Percentiles rank a stretch among this genome's conserved stretches.
Conservation (phyloP, 2,888 invertebrate species). For the Conchocele bisecta region DNA sequence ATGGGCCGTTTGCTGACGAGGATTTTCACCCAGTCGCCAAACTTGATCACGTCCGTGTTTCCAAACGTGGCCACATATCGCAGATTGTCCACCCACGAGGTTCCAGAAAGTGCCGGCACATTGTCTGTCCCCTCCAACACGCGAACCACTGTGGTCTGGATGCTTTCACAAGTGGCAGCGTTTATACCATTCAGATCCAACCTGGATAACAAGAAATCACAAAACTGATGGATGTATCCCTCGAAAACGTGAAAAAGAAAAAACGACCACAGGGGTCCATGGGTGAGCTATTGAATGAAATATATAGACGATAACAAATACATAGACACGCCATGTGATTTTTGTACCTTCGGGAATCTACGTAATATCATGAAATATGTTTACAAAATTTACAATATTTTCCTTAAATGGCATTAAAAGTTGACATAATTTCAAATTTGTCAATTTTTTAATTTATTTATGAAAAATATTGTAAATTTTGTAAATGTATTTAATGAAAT, state of each 20-base stretch:
- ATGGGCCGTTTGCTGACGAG: constrained; percentile 49
- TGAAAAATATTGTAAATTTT: too few relatives aligned
- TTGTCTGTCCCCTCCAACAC: constrained; percentile 68
- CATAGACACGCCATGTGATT: too few relatives aligned
- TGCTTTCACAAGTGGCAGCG: constrained; percentile 61
- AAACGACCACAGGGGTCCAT: too few relatives aligned
- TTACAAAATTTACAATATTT: too few relatives aligned
- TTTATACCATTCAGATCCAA: constrained; percentile 64
- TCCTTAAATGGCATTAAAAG: too few relatives aligned
- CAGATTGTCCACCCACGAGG: constrained; percentile 48
- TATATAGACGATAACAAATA: too few relatives aligned
- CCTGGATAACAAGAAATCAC: constrained; percentile 54
- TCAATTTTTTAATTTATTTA: too few relatives aligned
- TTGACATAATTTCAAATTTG: too few relatives aligned
- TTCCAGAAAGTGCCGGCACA: constrained; percentile 23
- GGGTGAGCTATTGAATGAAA: too few relatives aligned
- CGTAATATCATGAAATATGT: too few relatives aligned
- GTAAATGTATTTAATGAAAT: too few relatives aligned
- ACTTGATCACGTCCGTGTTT: constrained; percentile 68
- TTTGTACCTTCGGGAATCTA: too few relatives aligned
- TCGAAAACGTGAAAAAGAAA: neutral
- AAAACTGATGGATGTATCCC: neutral
- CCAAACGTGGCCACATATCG: constrained; percentile 80
- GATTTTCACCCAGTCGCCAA: constrained; percentile 81
- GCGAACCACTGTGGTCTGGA: constrained; percentile 68